Percentiles rank a stretch among this genome's conserved stretches.
These are phyloP conservation scores for Netelia virgata DNA, from an alignment of 2,888 invertebrate species.

Conservation along the genomic window DNA sequence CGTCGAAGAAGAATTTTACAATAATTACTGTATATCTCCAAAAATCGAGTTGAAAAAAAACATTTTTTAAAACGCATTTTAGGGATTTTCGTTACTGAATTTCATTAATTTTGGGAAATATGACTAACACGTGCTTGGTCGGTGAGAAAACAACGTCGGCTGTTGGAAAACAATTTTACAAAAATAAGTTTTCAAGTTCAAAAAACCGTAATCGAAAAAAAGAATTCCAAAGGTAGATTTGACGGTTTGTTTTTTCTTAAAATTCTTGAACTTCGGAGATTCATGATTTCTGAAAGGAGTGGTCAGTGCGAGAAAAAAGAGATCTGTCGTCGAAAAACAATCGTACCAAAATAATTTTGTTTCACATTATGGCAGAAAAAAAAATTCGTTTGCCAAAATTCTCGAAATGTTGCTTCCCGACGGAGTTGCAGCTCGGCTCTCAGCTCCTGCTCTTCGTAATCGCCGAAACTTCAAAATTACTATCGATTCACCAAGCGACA, in stretches of 20 bases:
- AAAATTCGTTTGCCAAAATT: background rate
- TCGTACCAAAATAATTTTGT: background rate
- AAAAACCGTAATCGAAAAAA: background rate
- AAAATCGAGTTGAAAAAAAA: no score
- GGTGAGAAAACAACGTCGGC: no score
- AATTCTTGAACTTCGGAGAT: no score
- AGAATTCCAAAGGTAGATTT: background rate
- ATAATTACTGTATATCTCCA: no score
- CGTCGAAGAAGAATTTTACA: no score
- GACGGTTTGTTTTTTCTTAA: no score
- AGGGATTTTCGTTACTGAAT: background rate
- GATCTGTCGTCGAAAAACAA: background rate
- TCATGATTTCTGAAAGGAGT: no score
- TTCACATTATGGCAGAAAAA: background rate
- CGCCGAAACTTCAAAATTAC: background rate
- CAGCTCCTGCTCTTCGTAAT: background rate
- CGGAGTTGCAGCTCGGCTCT: background rate
- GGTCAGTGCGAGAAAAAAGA: background rate
- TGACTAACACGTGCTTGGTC: background rate
- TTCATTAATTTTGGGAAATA: background rate
- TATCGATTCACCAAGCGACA: background rate
- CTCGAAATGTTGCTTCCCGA: background rate
- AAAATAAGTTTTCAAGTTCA: background rate
- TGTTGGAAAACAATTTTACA: no score
- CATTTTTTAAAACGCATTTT: background rate